Percentiles rank a stretch among this genome's conserved stretches.
Conservation (phyloP, 2,888 invertebrate species). For the Pterostichus niger region DNA sequence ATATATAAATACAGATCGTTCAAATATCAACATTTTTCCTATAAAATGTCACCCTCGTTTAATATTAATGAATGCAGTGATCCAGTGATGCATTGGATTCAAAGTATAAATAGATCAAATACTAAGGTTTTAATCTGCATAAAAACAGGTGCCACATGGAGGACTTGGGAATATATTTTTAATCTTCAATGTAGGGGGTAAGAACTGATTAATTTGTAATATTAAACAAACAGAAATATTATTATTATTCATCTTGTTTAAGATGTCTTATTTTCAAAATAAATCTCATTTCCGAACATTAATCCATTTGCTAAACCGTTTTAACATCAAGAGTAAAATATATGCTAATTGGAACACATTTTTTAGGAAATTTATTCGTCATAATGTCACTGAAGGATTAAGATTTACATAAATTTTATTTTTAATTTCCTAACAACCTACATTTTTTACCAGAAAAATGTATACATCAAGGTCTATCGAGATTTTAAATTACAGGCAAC, state of each 20-base stretch:
- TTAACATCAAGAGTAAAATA: neutral
- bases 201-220: neutral
- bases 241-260: too few relatives aligned
- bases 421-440: slow-evolving; percentile 1
- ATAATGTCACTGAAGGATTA: neutral
- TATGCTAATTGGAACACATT: slow-evolving; percentile 5
- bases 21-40: neutral
- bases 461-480: neutral
- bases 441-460: neutral
- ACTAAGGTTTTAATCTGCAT: neutral
- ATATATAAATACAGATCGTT: too few relatives aligned
- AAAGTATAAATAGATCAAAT: neutral
- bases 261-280: too few relatives aligned
- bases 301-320: too few relatives aligned
- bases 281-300: neutral
- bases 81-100: neutral
- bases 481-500: neutral
- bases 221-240: too few relatives aligned
- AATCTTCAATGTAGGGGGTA: neutral
- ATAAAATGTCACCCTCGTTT: neutral
- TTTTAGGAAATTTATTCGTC: neutral
- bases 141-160: neutral
- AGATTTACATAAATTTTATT: slow-evolving; percentile 6
- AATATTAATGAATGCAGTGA: too few relatives aligned
- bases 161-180: neutral